Conservation (phyloP, 2,888 invertebrate species). For the Pammene fasciana region DNA sequence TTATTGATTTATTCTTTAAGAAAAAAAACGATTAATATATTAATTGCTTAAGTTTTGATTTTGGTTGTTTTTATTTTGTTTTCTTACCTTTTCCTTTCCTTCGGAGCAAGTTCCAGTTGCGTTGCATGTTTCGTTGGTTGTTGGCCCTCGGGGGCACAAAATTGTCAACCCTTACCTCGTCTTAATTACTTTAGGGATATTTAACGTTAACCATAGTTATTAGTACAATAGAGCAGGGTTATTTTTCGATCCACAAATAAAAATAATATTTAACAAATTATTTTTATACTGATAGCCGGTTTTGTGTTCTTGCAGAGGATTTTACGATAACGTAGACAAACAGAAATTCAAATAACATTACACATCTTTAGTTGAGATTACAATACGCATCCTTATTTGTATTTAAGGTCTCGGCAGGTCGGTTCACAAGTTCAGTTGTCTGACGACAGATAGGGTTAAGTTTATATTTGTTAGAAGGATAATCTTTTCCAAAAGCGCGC, state of each 20-base stretch:
- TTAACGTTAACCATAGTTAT: conserved; percentile 81
- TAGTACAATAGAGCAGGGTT: conserved; percentile 84
- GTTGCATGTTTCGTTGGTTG: conserved; percentile 59
- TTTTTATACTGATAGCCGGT: conserved; percentile 83
- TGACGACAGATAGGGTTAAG: conserved; percentile 78
- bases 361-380: conserved; percentile 72
- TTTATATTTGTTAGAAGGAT: conserved; percentile 80
- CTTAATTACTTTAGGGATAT: conserved; percentile 80
- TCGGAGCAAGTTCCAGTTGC: conserved; percentile 62
- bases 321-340: conserved; percentile 63
- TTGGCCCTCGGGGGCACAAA: conserved; percentile 64
- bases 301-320: conserved; percentile 77
- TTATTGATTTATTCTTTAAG: conserved; percentile 83
- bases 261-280: conserved; percentile 73
- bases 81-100: conserved; percentile 68
- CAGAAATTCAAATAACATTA: conserved; percentile 59
- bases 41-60: conserved; percentile 83
- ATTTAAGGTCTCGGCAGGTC: conserved; percentile 75
- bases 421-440: conserved; percentile 73
- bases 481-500: conserved; percentile 73
- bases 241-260: conserved; percentile 83
- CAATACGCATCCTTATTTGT: conserved; percentile 75
- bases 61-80: conserved; percentile 78
- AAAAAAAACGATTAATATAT: conserved; percentile 83
- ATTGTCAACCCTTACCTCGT: conserved; percentile 83